Base-by-base conservation (phyloP, 2,113 vertebrate genomes). In the Platysteira castanea region DNA sequence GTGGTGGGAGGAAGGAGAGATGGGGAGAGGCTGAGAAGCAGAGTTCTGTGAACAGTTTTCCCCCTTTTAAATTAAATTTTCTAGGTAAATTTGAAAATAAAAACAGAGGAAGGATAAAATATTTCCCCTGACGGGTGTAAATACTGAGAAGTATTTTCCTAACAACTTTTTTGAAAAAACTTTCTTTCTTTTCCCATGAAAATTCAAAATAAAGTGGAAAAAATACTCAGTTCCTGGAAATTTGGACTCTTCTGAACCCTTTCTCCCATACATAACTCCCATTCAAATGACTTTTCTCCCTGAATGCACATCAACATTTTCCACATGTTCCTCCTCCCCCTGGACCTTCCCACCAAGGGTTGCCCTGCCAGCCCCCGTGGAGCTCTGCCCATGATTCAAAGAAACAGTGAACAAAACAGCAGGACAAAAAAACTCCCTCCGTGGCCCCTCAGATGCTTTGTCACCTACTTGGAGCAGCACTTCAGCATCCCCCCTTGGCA, bases 391-490 rank as follows among this genome's bases (percentile, higher is more conserved):
- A 6, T 30, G 54, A 39, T 39, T 63, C 49, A 63, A 8, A 80
- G 31, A 42, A 63, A 7, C 0, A 20, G 13, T 4, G 49, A 44
- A 19, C 30, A 24, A 89, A 76, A 28, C 0, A 3, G 28, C 15
- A 64, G 73, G 20, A 56, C 13, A 14, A 60, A 60, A 44, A 15
- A 28, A 13, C 2, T 10, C 3, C 33, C 44, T 31, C n/a, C 2
- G 33, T 37, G 30, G 15, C 20, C 37, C 17, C 37, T 69, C 5
- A 10, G 35, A 1, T 15, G 70, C n/a, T 28, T 13, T 0, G 2
- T 30, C 46, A 77, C 96, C 63, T 52, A 97, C 96, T 71, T 97
- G 8, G 94, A 53, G 21, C 96, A 97, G 64, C 96, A 97, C 11
- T 78, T 89, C 76, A 96, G 0, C 16, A 47, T 0, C 27, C 95